Percentiles rank a stretch among this genome's conserved stretches.
Conservation (phyloP, 2,888 invertebrate genomes). For the Heliconius charithonia region DNA sequence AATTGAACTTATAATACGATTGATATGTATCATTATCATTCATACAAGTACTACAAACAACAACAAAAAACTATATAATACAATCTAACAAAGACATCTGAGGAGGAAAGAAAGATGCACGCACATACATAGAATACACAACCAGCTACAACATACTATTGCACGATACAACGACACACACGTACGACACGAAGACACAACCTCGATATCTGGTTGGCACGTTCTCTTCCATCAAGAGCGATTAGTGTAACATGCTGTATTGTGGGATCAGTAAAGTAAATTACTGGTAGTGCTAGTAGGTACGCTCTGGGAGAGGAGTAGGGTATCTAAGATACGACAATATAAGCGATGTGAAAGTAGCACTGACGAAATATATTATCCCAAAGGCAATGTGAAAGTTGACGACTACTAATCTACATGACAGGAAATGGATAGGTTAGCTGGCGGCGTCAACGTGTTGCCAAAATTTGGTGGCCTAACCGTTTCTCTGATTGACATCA, state of each 20-base stretch:
- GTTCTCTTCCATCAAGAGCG: conserved; percentile 31
- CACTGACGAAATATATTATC: conserved; percentile 63
- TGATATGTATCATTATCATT: no score
- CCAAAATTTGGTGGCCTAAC: conserved; percentile 11
- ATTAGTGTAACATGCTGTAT: conserved; percentile 34
- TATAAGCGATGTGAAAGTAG: conserved; percentile 68
- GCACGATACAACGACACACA: not conserved
- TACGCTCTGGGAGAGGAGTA: conserved; percentile 52
- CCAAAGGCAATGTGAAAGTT: conserved; percentile 73
- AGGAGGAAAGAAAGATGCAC: not conserved
- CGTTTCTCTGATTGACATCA: not conserved
- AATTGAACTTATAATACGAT: not conserved
- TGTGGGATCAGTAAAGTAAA: conserved; percentile 36
- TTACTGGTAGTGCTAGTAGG: not conserved
- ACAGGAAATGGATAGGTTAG: conserved; percentile 50
- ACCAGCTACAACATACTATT: conserved; percentile 1
- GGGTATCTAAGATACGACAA: conserved; percentile 45
- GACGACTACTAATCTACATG: conserved; percentile 71
- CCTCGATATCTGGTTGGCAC: conserved; percentile 41
- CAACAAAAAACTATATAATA: not conserved
- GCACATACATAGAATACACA: not conserved
- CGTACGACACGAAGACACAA: conserved; percentile 35
- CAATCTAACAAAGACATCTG: not conserved
- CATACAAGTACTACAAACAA: not conserved
- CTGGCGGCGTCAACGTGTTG: conserved; percentile 11